Evolutionary conservation across 53 echinoderm and acorn worm species (phyloP).

Genomic region (Luidia sarsii): DNA sequence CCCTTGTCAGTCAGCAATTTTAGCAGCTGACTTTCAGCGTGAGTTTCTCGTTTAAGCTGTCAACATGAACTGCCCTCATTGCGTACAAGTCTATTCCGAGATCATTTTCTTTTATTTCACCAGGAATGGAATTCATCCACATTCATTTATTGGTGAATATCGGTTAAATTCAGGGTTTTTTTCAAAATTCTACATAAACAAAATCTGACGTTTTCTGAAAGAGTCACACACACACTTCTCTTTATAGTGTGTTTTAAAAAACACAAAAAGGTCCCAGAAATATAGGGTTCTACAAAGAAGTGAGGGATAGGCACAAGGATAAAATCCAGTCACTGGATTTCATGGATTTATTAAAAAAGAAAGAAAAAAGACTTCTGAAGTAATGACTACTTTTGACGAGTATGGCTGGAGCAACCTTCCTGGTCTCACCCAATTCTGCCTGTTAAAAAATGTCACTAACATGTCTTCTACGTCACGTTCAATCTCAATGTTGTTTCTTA

Average conservation of each 20-base stretch:
- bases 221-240: conserved; percentile 53
- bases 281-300: conserved; percentile 20
- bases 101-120: too few relatives aligned
- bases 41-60: too few relatives aligned
- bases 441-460: conserved; percentile 32
- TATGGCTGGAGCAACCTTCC: conserved; percentile 5
- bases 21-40: too few relatives aligned
- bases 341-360: too few relatives aligned
- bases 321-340: background rate
- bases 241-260: conserved; percentile 31
- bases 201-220: background rate
- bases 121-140: too few relatives aligned
- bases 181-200: conserved; percentile 18
- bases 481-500: conserved; percentile 44
- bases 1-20: too few relatives aligned
- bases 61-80: too few relatives aligned
- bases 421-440: background rate
- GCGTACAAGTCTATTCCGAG: too few relatives aligned
- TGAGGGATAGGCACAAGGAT: background rate
- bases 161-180: conserved; percentile 6
- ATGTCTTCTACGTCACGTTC: conserved; percentile 56
- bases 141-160: too few relatives aligned
- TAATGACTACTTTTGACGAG: too few relatives aligned
- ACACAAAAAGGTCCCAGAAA: conserved; percentile 26
- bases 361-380: too few relatives aligned